phyloP scores from a whole-genome alignment of 2,888 invertebrate species.

The Pogonocherus hispidulus region DNA sequence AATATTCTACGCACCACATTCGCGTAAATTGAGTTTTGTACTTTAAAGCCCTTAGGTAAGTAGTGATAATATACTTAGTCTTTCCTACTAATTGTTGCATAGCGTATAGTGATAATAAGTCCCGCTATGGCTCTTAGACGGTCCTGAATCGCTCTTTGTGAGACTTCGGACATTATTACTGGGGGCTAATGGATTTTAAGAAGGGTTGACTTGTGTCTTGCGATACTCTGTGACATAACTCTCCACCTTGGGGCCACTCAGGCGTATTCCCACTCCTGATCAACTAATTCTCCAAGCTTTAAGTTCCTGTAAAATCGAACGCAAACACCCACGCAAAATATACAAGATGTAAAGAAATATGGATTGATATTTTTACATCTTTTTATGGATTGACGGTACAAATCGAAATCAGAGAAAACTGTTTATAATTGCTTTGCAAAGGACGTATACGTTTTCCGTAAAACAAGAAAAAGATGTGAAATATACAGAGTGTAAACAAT shows the following conservation, averaged over 20 bases:
- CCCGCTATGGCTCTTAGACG: constrained; percentile 68
- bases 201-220: constrained; percentile 65
- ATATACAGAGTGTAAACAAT: no score
- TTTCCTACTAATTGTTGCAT: constrained; percentile 68
- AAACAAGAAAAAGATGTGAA: no score
- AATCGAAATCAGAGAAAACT: no score
- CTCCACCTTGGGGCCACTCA: constrained; percentile 5
- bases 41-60: constrained; percentile 67
- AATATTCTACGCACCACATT: constrained; percentile 52
- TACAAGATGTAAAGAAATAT: no score
- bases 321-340: no score
- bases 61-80: constrained; percentile 69
- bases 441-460: no score
- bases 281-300: no score
- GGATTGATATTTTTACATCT: no score
- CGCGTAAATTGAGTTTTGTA: constrained; percentile 67
- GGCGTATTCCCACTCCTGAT: not conserved
- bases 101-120: constrained; percentile 66
- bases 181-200: constrained; percentile 70
- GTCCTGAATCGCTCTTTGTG: constrained; percentile 68
- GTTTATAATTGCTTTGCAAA: no score
- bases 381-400: no score
- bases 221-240: constrained; percentile 25
- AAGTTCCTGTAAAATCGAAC: no score
- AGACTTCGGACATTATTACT: constrained; percentile 70